Evolutionary conservation across 2,113 vertebrate genomes (phyloP), one percentile per base, ranked within the genome.

Genomic region (Phylloscopus trochiloides): DNA sequence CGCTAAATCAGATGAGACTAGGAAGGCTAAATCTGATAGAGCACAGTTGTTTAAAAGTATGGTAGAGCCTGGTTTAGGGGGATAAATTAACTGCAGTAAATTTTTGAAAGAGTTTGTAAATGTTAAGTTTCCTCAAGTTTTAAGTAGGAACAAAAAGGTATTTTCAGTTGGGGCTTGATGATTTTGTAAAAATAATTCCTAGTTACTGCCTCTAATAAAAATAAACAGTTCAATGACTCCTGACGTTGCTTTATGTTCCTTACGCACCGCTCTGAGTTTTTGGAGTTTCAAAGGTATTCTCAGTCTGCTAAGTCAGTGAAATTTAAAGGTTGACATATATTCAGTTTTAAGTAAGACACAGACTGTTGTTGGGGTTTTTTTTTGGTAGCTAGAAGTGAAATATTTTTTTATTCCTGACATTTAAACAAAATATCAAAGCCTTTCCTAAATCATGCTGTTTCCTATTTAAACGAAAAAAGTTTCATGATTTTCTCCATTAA

Each of bases 1-100:
- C 14, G 72, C 0, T 50, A 0, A 42, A 34, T 52, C 8, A 16
- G 29, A 1, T 76, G 13, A 54, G 34, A 17, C 12, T 34, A 34
- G 28, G n/a, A 62, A 61, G 40, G 76, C 12, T 43, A 47, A 76
- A 73, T 61, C 19, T 62, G 24, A 4, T 28, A 6, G 26, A 47
- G 15, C 31, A 6, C 10, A 48, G 26, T 16, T 24, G 4, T 88
- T 89, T 43, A 29, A 3, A 76, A 48, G 7, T 57, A 4, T 11
- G 18, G 14, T 61, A 50, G 40, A 88, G 9, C 15, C 14, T 5
- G 3, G 1, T 80, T 85, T 67, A 71, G 5, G 18, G 45, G 28
- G 5, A 9, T 72, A 26, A 65, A 42, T n/a, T 24, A 3, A 76
- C 25, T 42, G 29, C 47, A 40, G 22, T 24, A 42, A 11, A 12